These are phyloP conservation scores for Amazona guildingii DNA, from an alignment of 2,113 vertebrate species.

Conservation along the genomic window DNA sequence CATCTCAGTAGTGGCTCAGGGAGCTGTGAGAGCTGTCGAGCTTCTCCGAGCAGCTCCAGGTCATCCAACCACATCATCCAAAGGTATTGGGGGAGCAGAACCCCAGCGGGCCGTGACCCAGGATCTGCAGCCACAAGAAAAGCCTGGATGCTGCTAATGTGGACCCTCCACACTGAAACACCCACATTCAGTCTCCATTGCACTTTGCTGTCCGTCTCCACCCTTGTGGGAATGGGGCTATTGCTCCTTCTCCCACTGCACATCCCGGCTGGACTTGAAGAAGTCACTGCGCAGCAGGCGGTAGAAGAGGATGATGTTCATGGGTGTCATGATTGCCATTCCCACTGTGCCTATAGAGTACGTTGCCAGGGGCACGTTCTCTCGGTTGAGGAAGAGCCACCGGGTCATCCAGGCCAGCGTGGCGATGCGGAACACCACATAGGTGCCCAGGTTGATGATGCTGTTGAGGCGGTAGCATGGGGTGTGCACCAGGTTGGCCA, in stretches of 20 bases:
- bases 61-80: not conserved
- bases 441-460: slow-evolving; percentile 87
- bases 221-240: not conserved
- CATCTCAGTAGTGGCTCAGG: not conserved
- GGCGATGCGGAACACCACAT: slow-evolving; percentile 87
- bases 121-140: not conserved
- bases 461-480: slow-evolving; percentile 84
- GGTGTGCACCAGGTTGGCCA: slow-evolving; percentile 75
- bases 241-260: slow-evolving; percentile 71
- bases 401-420: slow-evolving; percentile 92
- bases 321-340: slow-evolving; percentile 85
- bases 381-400: slow-evolving; percentile 86
- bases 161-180: not conserved
- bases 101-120: not conserved
- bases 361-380: slow-evolving; percentile 76
- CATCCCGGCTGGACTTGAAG: slow-evolving; percentile 70
- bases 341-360: slow-evolving; percentile 84
- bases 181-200: not conserved
- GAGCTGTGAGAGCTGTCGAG: not conserved
- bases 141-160: not conserved
- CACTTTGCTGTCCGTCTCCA: not conserved
- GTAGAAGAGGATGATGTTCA: slow-evolving; percentile 84
- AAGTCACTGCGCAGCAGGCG: slow-evolving; percentile 86
- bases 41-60: not conserved
- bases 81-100: not conserved